Conservation (phyloP, 2,113 vertebrate genomes). For the Eptesicus fuscus region DNA sequence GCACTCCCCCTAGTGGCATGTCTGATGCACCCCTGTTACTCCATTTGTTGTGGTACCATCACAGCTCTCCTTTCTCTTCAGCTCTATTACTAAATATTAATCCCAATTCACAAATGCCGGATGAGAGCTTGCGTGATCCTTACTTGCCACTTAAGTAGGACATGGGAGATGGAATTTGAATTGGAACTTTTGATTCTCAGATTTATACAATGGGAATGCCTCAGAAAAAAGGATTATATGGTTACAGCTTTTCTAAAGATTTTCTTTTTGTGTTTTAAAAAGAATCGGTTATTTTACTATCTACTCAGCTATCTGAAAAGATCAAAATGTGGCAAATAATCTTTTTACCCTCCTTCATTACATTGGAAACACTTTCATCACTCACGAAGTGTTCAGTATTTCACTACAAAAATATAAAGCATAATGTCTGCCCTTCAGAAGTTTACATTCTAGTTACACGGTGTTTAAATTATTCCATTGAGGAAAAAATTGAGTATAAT, state of each 20-base stretch:
- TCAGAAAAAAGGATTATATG: not conserved
- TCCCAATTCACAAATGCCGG: not conserved
- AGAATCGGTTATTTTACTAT: not conserved
- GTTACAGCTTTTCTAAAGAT: not conserved
- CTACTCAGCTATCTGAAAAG: not conserved
- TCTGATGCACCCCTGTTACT: constrained; percentile 18
- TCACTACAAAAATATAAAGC: not conserved
- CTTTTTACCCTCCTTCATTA: not conserved
- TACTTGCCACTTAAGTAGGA: constrained; percentile 1
- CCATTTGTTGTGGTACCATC: not conserved
- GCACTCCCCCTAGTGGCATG: constrained; percentile 63
- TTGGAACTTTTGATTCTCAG: not conserved
- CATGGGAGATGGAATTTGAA: not conserved
- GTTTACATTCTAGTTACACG: constrained; percentile 40
- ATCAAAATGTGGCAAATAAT: not conserved
- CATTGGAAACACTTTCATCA: not conserved
- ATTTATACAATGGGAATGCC: not conserved
- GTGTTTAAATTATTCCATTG: not conserved
- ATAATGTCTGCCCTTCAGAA: not conserved
- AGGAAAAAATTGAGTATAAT: constrained; percentile 1
- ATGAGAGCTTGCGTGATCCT: not conserved
- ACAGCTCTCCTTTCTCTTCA: not conserved
- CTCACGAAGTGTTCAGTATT: not conserved
- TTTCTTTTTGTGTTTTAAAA: not conserved
- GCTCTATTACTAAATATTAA: not conserved